Base-by-base conservation (phyloP, 1,140 invertebrate species). In the Platyura marginata region DNA sequence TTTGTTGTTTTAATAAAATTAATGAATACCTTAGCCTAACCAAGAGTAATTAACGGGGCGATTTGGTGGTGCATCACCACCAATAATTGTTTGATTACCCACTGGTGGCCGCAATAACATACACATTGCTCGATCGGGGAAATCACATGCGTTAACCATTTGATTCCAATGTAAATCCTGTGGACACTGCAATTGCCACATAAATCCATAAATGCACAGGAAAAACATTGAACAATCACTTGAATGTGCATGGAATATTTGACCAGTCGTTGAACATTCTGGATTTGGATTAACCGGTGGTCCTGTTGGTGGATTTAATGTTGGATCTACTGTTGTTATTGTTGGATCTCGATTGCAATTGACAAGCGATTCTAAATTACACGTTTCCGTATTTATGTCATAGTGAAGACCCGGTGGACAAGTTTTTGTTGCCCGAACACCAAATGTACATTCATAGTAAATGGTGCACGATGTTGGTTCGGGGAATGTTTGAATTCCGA, bases 181-280 rank as follows among this genome's bases (percentile, higher is more conserved):
- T 18, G 34, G 34, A 36, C 34, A 36, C 15, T 36, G 9, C 6
- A 5, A 6, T n/a, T 5, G 6, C 34, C 9, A 11, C 5, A 36
- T 5, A 6, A 11, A 5, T 11, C 15, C 15, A 36, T 36, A 5
- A 5, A 36, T 5, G 15, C 34, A 36, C 34, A 16, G 6, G 16
- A 11, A 36, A 18, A 11, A 36, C 16, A 10, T 5, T 9, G 9
- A 6, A 16, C 34, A 36, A 36, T 36, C 15, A 6, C 6, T 36
- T 10, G 34, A n/a, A 36, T 36, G 34, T 36, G 34, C 34, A 36
- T 36, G 34, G 34, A 36, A 36, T n/a, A 36, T 18, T 36, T 36
- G 34, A 9, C 34, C 34, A 6, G 13, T 29, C 6, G 25, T 8
- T 36, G 6, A 9, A 11, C 34, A 36, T 5, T n/a, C 25, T 36